Evolutionary conservation across 2,797 vertebrate genomes (phyloP).

Genomic region (Valencia hispanica): DNA sequence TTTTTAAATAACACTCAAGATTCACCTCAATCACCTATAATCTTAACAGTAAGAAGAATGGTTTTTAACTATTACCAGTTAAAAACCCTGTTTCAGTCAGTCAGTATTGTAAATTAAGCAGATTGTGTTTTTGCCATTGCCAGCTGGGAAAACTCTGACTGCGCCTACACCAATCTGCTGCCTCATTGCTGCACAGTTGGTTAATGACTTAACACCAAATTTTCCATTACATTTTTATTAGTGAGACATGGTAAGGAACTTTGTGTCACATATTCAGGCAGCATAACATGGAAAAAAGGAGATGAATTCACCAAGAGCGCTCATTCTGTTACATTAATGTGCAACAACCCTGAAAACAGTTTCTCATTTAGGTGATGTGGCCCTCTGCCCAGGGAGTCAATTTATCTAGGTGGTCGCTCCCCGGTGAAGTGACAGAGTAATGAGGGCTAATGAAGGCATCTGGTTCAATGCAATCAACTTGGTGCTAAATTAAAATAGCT

Average conservation of each 20-base stretch:
- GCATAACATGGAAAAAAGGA: slow-evolving; percentile 1
- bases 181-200: slow-evolving; percentile 24
- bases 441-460: not conserved
- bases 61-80: not conserved
- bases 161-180: slow-evolving; percentile 29
- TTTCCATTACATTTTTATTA: slow-evolving; percentile 46
- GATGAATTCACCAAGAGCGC: not conserved
- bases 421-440: not conserved
- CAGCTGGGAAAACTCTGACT: slow-evolving; percentile 14
- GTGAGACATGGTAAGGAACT: slow-evolving; percentile 14
- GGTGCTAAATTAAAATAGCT: not conserved
- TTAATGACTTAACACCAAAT: slow-evolving; percentile 30
- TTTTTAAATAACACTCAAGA: too few species aligned
- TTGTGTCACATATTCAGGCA: slow-evolving; percentile 26
- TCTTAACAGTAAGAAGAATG: not conserved
- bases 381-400: not conserved
- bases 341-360: not conserved
- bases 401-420: not conserved
- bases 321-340: not conserved
- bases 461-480: not conserved
- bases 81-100: not conserved
- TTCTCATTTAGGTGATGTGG: not conserved
- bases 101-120: slow-evolving; percentile 5
- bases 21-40: not conserved
- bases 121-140: slow-evolving; percentile 13